Evolutionary conservation across 2,888 invertebrate genomes (phyloP).

Genomic region (Andrena chrysosceles): DNA sequence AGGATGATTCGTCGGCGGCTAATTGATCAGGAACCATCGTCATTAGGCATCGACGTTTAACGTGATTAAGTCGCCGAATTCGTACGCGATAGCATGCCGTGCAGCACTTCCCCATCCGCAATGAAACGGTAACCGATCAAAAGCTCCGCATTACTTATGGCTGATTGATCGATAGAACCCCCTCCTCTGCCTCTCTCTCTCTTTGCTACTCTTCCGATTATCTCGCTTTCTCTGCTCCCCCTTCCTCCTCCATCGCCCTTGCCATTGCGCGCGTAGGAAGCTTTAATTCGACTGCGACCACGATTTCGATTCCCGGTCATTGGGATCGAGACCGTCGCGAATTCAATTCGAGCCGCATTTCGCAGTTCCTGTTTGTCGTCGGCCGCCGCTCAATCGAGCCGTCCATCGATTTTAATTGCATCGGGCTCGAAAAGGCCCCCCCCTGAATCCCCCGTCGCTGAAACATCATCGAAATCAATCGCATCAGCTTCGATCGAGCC

Average conservation of each 20-base stretch:
- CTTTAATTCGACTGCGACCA: slow-evolving; percentile 57
- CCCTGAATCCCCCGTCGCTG: no score
- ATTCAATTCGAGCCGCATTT: slow-evolving; percentile 47
- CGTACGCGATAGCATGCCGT: slow-evolving; percentile 70
- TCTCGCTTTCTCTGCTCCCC: slow-evolving; percentile 16
- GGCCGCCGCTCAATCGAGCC: slow-evolving; percentile 6
- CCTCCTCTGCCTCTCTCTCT: slow-evolving; percentile 20
- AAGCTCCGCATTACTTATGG: slow-evolving; percentile 78
- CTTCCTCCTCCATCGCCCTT: background rate
- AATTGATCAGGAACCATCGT: slow-evolving; percentile 67
- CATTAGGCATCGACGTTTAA: slow-evolving; percentile 71
- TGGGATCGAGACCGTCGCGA: slow-evolving; percentile 54
- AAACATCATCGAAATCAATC: no score
- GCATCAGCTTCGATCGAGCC: no score
- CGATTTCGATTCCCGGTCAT: slow-evolving; percentile 65
- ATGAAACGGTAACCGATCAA: slow-evolving; percentile 75
- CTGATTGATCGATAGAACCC: slow-evolving; percentile 76
- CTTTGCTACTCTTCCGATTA: background rate
- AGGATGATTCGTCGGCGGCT: slow-evolving; percentile 49
- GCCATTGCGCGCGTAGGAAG: slow-evolving; percentile 13
- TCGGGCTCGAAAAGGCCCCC: background rate
- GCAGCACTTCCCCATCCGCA: slow-evolving; percentile 69
- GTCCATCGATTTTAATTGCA: background rate
- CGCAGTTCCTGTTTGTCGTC: slow-evolving; percentile 50
- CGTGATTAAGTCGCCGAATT: slow-evolving; percentile 68